Conservation (phyloP, 2,888 invertebrate species). For the Tenthredo mesomela region DNA sequence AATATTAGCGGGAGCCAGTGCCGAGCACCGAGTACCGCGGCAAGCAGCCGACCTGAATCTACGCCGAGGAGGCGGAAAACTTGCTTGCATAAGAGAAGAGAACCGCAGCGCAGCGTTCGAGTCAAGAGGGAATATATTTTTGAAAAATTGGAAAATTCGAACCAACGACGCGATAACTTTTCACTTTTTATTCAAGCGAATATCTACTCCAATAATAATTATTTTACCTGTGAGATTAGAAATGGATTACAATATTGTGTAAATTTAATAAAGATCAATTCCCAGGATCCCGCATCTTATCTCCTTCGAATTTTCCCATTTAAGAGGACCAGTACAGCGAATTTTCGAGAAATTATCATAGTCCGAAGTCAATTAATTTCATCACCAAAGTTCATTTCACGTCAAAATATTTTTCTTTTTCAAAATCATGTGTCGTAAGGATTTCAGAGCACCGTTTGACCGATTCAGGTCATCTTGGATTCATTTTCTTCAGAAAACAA, state of each 20-base stretch:
- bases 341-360: too few relatives aligned
- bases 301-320: too few relatives aligned
- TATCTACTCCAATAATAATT: neutral
- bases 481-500: too few relatives aligned
- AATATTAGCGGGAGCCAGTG: constrained; percentile 67
- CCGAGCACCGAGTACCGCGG: neutral
- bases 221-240: neutral
- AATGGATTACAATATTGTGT: neutral
- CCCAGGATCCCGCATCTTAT: too few relatives aligned
- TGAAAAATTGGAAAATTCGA: neutral
- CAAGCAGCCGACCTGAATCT: constrained; percentile 68
- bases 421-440: too few relatives aligned
- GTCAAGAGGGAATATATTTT: neutral
- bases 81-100: constrained; percentile 72
- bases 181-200: neutral
- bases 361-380: too few relatives aligned
- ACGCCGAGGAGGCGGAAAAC: constrained; percentile 70
- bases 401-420: too few relatives aligned
- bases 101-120: neutral
- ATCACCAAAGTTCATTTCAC: too few relatives aligned
- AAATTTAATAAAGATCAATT: too few relatives aligned
- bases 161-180: neutral
- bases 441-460: too few relatives aligned
- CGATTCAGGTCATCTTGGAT: too few relatives aligned
- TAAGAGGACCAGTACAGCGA: too few relatives aligned